A percentile compares a stretch with the other conserved stretches of the same genome.
Conservation (phyloP, 1,140 invertebrate species). For the Acromyrmex heyeri region DNA sequence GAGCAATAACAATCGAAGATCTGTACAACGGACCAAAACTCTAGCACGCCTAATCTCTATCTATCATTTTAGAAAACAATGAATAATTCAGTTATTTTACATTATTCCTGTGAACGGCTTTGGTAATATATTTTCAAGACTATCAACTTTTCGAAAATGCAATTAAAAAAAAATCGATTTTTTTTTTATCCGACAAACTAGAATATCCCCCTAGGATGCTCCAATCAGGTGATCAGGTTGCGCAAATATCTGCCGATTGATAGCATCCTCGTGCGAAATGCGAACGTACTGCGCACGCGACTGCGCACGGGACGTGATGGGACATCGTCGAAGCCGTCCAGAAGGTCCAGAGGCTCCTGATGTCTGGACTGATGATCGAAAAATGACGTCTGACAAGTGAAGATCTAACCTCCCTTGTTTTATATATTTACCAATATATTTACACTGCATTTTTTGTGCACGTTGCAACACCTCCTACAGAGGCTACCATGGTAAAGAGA, state of each 20-base stretch:
- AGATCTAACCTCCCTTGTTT: conserved; percentile 59
- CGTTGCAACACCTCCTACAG: neutral
- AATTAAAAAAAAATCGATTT: too few relatives aligned
- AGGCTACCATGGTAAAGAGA: conserved; percentile 64
- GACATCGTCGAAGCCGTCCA: neutral
- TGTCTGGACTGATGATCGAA: neutral
- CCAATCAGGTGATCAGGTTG: neutral
- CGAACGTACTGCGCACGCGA: neutral
- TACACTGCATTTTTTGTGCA: conserved; percentile 67
- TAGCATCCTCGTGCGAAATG: neutral
- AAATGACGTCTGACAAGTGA: conserved; percentile 70
- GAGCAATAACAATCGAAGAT: too few relatives aligned
- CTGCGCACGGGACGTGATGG: neutral
- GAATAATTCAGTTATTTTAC: too few relatives aligned
- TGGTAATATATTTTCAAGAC: too few relatives aligned
- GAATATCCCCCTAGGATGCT: neutral
- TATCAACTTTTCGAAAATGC: neutral
- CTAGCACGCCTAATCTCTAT: too few relatives aligned
- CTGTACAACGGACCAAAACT: too few relatives aligned
- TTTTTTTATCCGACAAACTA: too few relatives aligned
- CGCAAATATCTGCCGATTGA: neutral
- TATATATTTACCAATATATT: conserved; percentile 36
- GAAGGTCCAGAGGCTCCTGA: neutral
- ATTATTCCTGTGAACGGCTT: too few relatives aligned
- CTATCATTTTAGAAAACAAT: too few relatives aligned